Evolutionary conservation across 2,113 vertebrate species (phyloP).

Genomic region (Solea solea): DNA sequence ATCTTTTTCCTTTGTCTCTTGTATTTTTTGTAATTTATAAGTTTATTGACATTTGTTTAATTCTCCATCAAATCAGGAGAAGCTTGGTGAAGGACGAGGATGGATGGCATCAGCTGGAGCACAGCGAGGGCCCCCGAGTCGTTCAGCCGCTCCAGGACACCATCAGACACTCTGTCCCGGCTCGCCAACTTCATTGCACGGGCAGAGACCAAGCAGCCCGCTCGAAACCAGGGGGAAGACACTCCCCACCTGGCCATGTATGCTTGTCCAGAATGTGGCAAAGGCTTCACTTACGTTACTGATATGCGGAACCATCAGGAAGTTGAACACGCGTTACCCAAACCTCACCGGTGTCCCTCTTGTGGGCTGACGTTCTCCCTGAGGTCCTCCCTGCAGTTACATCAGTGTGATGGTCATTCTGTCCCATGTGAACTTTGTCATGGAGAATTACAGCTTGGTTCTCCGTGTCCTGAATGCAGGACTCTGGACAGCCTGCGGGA

Average conservation of each 20-base stretch:
- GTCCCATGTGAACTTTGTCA: slow-evolving; percentile 41
- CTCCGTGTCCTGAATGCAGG: slow-evolving; percentile 35
- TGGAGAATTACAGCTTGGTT: slow-evolving; percentile 22
- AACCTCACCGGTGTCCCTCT: slow-evolving; percentile 69
- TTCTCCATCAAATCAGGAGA: slow-evolving; percentile 13
- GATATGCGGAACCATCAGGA: slow-evolving; percentile 68
- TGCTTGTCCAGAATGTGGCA: slow-evolving; percentile 65
- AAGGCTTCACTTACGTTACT: slow-evolving; percentile 40
- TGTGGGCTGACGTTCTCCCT: slow-evolving; percentile 76
- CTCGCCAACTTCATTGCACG: slow-evolving; percentile 73
- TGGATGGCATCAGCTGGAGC: slow-evolving; percentile 77
- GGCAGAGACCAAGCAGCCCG: slow-evolving; percentile 53
- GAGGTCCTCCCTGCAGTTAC: slow-evolving; percentile 73
- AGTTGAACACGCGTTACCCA: slow-evolving; percentile 54
- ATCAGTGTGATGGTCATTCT: slow-evolving; percentile 47
- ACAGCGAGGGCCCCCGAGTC: slow-evolving; percentile 52
- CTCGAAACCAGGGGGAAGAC: slow-evolving; percentile 17
- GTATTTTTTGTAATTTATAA: neutral
- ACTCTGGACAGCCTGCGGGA: slow-evolving; percentile 21
- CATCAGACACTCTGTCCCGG: slow-evolving; percentile 66
- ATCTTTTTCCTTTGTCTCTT: neutral
- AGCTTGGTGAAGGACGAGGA: slow-evolving; percentile 40
- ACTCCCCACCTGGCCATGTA: slow-evolving; percentile 2
- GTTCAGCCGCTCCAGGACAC: slow-evolving; percentile 40
- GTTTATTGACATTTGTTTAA: neutral